Conservation (phyloP, 2,113 vertebrate species). For the Ptilonorhynchus violaceus region DNA sequence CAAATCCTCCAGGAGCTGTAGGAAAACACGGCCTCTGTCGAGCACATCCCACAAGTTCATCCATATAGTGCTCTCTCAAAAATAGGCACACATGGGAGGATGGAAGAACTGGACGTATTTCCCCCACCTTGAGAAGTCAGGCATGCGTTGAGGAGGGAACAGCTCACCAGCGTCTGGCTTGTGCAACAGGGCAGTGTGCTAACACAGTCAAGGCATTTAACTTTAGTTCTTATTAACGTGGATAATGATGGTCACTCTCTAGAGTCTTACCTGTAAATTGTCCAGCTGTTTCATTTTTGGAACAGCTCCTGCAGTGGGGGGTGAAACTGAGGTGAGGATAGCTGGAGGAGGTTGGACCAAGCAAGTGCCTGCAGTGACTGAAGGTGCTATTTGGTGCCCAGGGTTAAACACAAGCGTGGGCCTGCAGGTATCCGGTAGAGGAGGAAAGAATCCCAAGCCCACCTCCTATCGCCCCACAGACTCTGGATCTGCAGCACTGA, state of each 20-base stretch:
- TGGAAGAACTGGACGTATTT: background rate
- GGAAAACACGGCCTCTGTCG: background rate
- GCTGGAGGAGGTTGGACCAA: background rate
- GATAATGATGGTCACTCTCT: background rate
- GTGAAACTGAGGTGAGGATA: background rate
- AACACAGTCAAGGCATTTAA: background rate
- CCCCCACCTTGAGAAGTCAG: background rate
- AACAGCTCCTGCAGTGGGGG: background rate
- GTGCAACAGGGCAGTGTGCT: background rate
- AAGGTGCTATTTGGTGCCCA: background rate
- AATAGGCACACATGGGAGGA: accelerated
- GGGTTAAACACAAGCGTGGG: background rate
- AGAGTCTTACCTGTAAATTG: background rate
- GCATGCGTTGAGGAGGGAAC: background rate
- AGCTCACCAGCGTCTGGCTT: background rate
- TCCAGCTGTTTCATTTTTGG: background rate
- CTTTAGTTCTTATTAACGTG: background rate
- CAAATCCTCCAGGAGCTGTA: background rate
- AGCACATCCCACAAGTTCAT: background rate
- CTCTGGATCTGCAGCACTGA: background rate
- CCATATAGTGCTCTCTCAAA: background rate
- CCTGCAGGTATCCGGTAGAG: background rate
- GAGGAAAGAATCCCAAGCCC: background rate
- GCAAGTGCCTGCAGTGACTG: background rate
- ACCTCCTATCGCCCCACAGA: background rate